phyloP scores from a whole-genome alignment of 1,140 invertebrate genomes.

The Hydropsyche tenuis region DNA sequence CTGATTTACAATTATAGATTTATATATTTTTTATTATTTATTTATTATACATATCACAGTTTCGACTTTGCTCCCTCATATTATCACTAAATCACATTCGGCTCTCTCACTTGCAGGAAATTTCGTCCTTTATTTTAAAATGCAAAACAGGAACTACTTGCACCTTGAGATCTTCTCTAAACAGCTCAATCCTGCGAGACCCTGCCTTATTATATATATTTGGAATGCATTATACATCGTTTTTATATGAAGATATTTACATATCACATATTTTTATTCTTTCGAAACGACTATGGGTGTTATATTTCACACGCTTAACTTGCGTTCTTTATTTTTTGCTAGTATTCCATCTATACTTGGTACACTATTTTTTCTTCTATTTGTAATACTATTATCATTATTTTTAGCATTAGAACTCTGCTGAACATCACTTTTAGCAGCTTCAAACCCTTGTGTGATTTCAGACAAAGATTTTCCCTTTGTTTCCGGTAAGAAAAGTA shows the following conservation, averaged over 20 bases:
- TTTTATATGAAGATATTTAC: not conserved
- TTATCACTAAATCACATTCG: too few relatives aligned
- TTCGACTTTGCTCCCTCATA: too few relatives aligned
- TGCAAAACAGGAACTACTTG: too few relatives aligned
- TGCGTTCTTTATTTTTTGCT: conserved; percentile 32
- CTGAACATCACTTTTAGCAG: conserved; percentile 28
- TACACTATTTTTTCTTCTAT: conserved; percentile 38
- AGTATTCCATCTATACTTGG: conserved; percentile 16
- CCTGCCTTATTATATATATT: not conserved
- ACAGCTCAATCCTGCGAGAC: too few relatives aligned
- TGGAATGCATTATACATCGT: not conserved
- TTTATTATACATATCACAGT: too few relatives aligned
- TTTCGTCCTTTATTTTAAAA: too few relatives aligned
- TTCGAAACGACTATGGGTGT: not conserved
- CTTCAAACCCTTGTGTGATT: conserved; percentile 72
- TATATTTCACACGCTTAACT: conserved; percentile 38
- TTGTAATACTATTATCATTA: not conserved
- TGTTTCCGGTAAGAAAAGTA: conserved; percentile 79
- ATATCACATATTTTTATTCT: not conserved
- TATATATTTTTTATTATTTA: too few relatives aligned
- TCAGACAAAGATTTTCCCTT: conserved; percentile 79
- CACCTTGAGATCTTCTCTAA: too few relatives aligned
- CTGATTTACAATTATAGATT: too few relatives aligned
- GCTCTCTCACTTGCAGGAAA: too few relatives aligned
- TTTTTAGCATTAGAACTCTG: not conserved